Percentiles rank a stretch among this genome's conserved stretches.
phyloP scores from a whole-genome alignment of 2,113 vertebrate species.

The Bubo blakistoni region DNA sequence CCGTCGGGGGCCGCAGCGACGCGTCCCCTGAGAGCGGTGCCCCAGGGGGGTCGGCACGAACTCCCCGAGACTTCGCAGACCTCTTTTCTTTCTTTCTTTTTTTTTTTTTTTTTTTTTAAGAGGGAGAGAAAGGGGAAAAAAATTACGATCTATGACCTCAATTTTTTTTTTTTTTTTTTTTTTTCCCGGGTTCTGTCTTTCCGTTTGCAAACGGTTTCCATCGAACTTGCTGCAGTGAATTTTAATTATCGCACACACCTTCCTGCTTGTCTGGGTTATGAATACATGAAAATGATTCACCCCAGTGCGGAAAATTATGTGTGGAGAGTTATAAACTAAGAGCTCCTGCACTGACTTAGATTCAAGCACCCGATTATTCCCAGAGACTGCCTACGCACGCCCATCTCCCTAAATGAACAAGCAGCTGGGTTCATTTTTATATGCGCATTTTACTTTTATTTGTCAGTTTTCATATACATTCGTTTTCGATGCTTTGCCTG shows the following conservation, averaged over 20 bases:
- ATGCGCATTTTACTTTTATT: not conserved
- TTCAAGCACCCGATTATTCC: not conserved
- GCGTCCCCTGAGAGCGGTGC: not conserved
- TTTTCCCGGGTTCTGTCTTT: not conserved
- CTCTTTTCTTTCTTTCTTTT: accelerated
- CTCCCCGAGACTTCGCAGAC: not conserved
- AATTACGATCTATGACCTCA: accelerated
- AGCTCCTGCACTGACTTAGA: not conserved
- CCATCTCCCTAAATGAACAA: not conserved
- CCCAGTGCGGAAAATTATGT: not conserved
- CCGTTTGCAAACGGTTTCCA: not conserved
- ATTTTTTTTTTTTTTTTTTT: not conserved
- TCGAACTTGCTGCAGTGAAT: not conserved
- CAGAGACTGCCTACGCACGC: not conserved
- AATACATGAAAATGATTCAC: not conserved
- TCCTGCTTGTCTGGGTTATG: not conserved
- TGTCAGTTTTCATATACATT: not conserved
- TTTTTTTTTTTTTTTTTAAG: not conserved
- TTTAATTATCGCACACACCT: not conserved
- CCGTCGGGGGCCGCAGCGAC: not conserved
- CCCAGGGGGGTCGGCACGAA: not conserved
- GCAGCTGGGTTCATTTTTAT: not conserved
- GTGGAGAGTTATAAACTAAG: not conserved
- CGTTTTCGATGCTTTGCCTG: not conserved
- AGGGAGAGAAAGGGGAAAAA: not conserved